A percentile compares a stretch with the other conserved stretches of the same genome.
These are phyloP conservation scores for Microcaecilia unicolor DNA, from an alignment of 2,797 vertebrate genomes.

Conservation along the genomic window DNA sequence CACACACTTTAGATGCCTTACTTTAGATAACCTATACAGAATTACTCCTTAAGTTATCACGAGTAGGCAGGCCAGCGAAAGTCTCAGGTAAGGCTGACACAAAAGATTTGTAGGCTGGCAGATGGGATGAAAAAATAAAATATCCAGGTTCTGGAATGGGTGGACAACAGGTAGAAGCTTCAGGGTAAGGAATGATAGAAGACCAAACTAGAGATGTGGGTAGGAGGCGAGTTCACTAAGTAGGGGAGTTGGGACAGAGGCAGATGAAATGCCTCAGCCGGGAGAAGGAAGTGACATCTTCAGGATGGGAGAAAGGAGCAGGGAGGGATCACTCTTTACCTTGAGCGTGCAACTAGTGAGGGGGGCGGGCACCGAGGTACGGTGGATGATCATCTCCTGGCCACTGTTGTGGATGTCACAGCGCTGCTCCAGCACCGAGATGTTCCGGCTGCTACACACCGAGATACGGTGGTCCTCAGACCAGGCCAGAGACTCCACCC, in stretches of 20 bases:
- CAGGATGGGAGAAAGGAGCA: not conserved
- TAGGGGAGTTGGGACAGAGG: not conserved
- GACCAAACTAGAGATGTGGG: too few relatives aligned
- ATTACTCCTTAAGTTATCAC: too few relatives aligned
- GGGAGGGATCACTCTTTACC: constrained; percentile 47
- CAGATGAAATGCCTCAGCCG: too few relatives aligned
- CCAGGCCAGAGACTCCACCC: constrained; percentile 80
- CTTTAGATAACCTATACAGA: too few relatives aligned
- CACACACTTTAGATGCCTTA: too few relatives aligned
- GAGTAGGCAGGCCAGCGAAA: too few relatives aligned
- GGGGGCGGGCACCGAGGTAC: constrained; percentile 73
- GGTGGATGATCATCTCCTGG: constrained; percentile 73
- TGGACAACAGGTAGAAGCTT: too few relatives aligned
- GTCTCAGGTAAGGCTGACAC: too few relatives aligned
- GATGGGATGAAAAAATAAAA: too few relatives aligned
- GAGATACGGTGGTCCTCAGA: constrained; percentile 86
- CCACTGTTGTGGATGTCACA: constrained; percentile 70
- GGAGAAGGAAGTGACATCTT: not conserved
- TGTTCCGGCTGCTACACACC: constrained; percentile 66
- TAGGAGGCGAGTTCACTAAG: not conserved
- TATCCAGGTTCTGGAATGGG: too few relatives aligned
- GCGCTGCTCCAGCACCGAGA: constrained; percentile 77
- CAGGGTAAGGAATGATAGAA: not conserved
- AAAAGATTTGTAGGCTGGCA: too few relatives aligned
- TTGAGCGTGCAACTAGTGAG: constrained; percentile 47